phyloP scores from a whole-genome alignment of 2,888 invertebrate species.

The Drosophila mayaguana region DNA sequence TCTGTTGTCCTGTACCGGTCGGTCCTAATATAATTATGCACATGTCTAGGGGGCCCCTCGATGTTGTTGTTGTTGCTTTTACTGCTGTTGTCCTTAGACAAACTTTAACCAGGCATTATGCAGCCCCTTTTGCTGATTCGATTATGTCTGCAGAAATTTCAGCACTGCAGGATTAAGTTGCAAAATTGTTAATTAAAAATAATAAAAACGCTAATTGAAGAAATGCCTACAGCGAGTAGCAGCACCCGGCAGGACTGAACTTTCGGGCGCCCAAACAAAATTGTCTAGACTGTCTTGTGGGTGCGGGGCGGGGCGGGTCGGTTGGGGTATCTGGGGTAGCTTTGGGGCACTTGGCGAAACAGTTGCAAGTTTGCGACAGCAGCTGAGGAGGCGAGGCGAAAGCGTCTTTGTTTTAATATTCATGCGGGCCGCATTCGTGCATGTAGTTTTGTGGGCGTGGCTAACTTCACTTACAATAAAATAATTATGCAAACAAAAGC shows the following conservation, averaged over 20 bases:
- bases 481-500: conserved; percentile 76
- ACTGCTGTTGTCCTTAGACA: conserved; percentile 57
- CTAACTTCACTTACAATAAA: conserved; percentile 57
- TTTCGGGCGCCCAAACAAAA: conserved; percentile 44
- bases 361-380: conserved; percentile 54
- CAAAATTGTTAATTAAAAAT: conserved; percentile 79
- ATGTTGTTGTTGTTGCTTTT: conserved; percentile 11
- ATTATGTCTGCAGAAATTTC: conserved; percentile 60
- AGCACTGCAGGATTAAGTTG: conserved; percentile 71
- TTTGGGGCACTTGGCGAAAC: conserved; percentile 60
- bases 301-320: background rate
- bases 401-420: conserved; percentile 72
- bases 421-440: conserved; percentile 62
- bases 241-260: conserved; percentile 38
- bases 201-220: conserved; percentile 80
- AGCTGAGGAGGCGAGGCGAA: conserved; percentile 29
- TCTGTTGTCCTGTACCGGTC: conserved; percentile 22
- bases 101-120: conserved; percentile 68
- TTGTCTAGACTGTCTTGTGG: conserved; percentile 54
- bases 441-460: conserved; percentile 55
- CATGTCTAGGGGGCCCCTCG: conserved; percentile 60
- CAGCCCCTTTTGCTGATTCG: conserved; percentile 60
- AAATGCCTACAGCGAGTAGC: conserved; percentile 62
- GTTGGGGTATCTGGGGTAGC: conserved; percentile 33
- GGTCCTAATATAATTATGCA: conserved; percentile 67